Evolutionary conservation across 2,113 vertebrate species (phyloP), one percentile per base, ranked within the genome.

Genomic region (Megatriorchis doriae): DNA sequence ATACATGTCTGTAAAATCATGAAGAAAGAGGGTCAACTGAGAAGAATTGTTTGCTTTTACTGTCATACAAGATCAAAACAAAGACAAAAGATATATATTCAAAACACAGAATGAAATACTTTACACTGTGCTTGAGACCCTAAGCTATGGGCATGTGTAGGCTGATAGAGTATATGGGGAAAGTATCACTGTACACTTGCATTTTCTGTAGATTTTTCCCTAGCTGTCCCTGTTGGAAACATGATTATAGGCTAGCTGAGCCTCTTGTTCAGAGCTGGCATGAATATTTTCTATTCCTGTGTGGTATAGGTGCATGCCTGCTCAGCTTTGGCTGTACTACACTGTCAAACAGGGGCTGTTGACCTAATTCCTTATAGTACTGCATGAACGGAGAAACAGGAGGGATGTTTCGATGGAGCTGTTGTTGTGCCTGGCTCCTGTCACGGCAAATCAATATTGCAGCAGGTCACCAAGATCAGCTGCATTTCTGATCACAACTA

Each of bases 221-320:
- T 40, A 73, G 34, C 11, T 92, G 42, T 90, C 47, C 18, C 48
- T 72, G 26, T 31, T 92, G 53, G 74, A 72, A 88, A 59, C 6
- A 34, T 0, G 0, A 21, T 31, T n/a, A 29, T 7, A 23, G n/a
- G 13, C 27, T 77, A 68, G 14, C 36, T 65, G 13, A 63, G 16
- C 47, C 52, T 80, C 42, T 63, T 63, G 53, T 40, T 29, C 83
- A 63, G 53, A 83, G 62, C 53, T 92, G 38, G 32, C 45, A 65
- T 0, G 0, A 62, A 36, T 26, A 9, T 40, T 66, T 94, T 62
- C 63, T 92, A 0, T 66, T 94, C 38, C 19, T 31, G 22, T 22
- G 26, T 42, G 67, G 50, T 71, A 52, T 25, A 50, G 63, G 47
- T 81, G 42, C 40, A 36, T 0, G 1, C 16, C 52, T 83, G 72